Conservation (phyloP, 2,797 vertebrate genomes). For the Pachyuromys duprasi region DNA sequence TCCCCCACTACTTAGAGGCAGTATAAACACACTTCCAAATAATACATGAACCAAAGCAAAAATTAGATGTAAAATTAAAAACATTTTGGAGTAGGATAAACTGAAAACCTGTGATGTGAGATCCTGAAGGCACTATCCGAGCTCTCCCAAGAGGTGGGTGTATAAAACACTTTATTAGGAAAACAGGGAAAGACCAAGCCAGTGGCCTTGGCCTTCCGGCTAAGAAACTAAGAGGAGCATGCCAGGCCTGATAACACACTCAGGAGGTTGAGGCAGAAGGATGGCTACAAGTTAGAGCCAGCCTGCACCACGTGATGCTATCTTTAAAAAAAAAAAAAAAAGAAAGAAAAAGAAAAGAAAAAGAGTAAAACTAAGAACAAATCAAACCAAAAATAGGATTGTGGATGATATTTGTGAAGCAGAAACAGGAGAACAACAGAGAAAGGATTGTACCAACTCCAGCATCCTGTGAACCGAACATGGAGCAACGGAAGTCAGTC, state of each 20-base stretch:
- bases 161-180: not conserved
- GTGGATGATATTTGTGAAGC: not conserved
- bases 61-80: slow-evolving; percentile 60
- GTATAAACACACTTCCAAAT: slow-evolving; percentile 62
- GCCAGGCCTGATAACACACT: not conserved
- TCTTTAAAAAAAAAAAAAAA: not conserved
- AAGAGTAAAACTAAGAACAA: not conserved
- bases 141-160: not conserved
- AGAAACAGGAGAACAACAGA: slow-evolving; percentile 29
- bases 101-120: not conserved
- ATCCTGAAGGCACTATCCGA: not conserved
- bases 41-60: slow-evolving; percentile 54
- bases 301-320: not conserved
- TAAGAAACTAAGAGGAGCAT: not conserved
- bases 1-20: slow-evolving; percentile 20
- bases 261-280: not conserved
- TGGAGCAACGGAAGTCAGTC: not conserved
- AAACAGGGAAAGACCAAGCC: slow-evolving; percentile 31
- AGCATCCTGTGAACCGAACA: not conserved
- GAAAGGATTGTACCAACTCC: not conserved
- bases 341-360: not conserved
- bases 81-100: slow-evolving; percentile 56
- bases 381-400: slow-evolving; percentile 11
- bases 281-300: not conserved
- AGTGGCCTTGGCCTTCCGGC: not conserved